Evolutionary conservation across 2,797 vertebrate genomes (phyloP).

Genomic region (Apogon hyalosoma): DNA sequence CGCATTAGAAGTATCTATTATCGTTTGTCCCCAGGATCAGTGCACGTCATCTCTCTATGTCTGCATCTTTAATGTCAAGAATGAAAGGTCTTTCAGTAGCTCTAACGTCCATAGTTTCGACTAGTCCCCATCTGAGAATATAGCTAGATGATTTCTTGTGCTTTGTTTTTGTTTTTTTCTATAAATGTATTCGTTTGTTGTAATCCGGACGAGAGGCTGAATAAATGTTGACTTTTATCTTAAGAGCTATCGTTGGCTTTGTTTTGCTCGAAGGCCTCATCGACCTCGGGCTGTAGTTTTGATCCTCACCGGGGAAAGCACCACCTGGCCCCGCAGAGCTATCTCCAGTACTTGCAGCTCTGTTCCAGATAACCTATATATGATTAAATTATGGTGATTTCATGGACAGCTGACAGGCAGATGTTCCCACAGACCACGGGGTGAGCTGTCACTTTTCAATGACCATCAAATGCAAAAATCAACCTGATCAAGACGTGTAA

Average conservation of each 20-base stretch:
- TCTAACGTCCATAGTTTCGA: slow-evolving; percentile 3
- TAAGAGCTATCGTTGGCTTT: rapidly evolving
- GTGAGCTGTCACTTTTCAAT: rapidly evolving
- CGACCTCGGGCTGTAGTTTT: slow-evolving; percentile 31
- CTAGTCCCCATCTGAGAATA: too few species aligned
- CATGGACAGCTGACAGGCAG: not conserved
- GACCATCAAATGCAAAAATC: not conserved
- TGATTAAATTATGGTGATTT: rapidly evolving
- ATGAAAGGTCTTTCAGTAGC: slow-evolving; percentile 20
- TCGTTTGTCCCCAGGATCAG: rapidly evolving
- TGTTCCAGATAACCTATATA: not conserved
- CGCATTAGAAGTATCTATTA: rapidly evolving
- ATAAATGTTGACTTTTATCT: not conserved
- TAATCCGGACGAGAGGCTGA: not conserved
- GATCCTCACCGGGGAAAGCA: not conserved
- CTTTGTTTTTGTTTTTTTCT: not conserved
- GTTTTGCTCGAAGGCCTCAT: slow-evolving; percentile 34
- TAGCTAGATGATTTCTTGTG: not conserved
- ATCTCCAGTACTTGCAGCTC: rapidly evolving
- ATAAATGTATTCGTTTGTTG: not conserved
- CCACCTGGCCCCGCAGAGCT: rapidly evolving
- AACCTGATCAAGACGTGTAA: not conserved
- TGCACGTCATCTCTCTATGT: rapidly evolving
- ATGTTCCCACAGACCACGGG: not conserved
- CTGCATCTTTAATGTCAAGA: not conserved